These are phyloP conservation scores for Kryptolebias marmoratus DNA, from an alignment of 2,113 vertebrate species.

Conservation along the genomic window DNA sequence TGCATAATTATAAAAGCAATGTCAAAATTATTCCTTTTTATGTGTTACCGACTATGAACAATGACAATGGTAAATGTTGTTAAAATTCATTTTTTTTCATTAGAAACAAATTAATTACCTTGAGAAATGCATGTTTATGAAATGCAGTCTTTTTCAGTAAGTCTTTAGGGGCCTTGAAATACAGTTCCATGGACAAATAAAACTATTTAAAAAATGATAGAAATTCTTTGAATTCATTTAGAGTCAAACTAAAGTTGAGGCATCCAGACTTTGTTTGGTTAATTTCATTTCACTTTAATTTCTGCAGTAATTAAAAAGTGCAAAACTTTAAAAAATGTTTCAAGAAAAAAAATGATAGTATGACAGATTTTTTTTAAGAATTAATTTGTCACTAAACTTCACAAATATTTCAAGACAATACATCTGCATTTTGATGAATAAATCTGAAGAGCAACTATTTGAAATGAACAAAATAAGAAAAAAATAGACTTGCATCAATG, in stretches of 20 bases:
- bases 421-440: neutral
- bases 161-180: conserved; percentile 59
- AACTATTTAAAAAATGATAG: conserved; percentile 26
- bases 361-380: neutral
- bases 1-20: conserved; percentile 76
- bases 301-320: neutral
- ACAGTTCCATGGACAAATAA: conserved; percentile 29
- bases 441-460: neutral
- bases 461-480: conserved; percentile 39
- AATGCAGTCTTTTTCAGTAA: conserved; percentile 43
- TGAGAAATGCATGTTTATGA: conserved; percentile 52
- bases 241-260: conserved; percentile 31
- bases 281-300: conserved; percentile 26
- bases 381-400: too few species aligned
- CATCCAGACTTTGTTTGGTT: conserved; percentile 23
- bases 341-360: neutral
- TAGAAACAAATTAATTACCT: conserved; percentile 72
- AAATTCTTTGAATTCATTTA: conserved; percentile 31
- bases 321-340: neutral
- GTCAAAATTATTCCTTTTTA: conserved; percentile 72
- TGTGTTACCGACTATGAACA: conserved; percentile 59
- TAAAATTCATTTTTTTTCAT: conserved; percentile 67
- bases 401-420: neutral
- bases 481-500: conserved; percentile 64
- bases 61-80: conserved; percentile 59